phyloP scores from a whole-genome alignment of 2,797 vertebrate species.

The Artibeus lituratus region DNA sequence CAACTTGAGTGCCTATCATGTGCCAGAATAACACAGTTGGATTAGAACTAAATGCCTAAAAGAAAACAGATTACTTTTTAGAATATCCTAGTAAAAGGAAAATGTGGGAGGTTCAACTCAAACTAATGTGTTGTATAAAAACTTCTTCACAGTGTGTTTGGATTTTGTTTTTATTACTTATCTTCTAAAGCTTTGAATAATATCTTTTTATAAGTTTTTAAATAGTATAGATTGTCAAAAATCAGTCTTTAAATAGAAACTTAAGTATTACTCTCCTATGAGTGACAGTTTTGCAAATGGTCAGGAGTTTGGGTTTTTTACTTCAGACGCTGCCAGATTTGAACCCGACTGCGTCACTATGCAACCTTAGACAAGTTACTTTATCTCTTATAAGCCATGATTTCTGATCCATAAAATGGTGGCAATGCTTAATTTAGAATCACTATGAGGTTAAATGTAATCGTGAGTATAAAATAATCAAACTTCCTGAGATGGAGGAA shows the following conservation, averaged over 20 bases:
- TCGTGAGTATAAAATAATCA: neutral
- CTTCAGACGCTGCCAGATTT: neutral
- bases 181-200: neutral
- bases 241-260: neutral
- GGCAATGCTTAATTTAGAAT: neutral
- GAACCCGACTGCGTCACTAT: neutral
- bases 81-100: constrained; percentile 8
- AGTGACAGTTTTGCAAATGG: neutral
- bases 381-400: neutral
- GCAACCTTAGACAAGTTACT: neutral
- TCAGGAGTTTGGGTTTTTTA: neutral
- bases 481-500: constrained; percentile 22
- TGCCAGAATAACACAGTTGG: constrained; percentile 17
- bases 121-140: neutral
- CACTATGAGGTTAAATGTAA: neutral
- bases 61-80: constrained; percentile 35
- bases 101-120: neutral
- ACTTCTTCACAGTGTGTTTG: neutral
- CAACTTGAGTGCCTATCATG: neutral
- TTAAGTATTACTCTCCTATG: neutral
- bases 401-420: constrained; percentile 32
- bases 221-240: neutral
- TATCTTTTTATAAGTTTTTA: neutral
- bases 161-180: neutral
- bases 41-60: constrained; percentile 39